phyloP scores from a whole-genome alignment of 2,113 vertebrate species.

The Antigone vipio region DNA sequence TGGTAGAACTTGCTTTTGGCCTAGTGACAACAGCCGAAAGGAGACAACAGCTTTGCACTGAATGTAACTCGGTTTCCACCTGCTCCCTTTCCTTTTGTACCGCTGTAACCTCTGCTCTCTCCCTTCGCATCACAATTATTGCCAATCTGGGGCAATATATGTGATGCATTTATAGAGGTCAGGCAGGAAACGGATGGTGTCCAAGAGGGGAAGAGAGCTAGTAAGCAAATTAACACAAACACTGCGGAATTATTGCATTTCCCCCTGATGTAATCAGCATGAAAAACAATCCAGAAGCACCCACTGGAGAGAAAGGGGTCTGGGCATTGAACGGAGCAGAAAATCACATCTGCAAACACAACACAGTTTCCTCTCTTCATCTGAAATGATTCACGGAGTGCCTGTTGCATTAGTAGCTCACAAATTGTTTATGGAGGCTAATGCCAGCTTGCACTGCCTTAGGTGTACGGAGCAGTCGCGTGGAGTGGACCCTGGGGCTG shows the following conservation, averaged over 20 bases:
- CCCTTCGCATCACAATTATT: neutral
- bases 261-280: neutral
- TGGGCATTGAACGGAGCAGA: neutral
- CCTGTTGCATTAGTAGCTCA: neutral
- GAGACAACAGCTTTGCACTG: neutral
- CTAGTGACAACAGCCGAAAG: neutral
- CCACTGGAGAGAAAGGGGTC: neutral
- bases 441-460: neutral
- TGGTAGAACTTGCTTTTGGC: neutral
- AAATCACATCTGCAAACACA: neutral
- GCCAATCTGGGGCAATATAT: no score
- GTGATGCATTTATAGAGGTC: neutral
- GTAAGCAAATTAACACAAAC: neutral
- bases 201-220: neutral
- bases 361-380: neutral
- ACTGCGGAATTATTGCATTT: neutral
- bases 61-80: neutral
- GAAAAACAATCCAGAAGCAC: neutral
- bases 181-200: accelerated
- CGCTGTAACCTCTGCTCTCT: neutral
- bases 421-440: neutral
- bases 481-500: neutral
- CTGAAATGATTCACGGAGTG: neutral
- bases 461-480: accelerated
- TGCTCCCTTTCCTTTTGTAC: neutral